Evolutionary conservation across 2,888 invertebrate genomes (phyloP).

Genomic region (Dysmachus trigonus): DNA sequence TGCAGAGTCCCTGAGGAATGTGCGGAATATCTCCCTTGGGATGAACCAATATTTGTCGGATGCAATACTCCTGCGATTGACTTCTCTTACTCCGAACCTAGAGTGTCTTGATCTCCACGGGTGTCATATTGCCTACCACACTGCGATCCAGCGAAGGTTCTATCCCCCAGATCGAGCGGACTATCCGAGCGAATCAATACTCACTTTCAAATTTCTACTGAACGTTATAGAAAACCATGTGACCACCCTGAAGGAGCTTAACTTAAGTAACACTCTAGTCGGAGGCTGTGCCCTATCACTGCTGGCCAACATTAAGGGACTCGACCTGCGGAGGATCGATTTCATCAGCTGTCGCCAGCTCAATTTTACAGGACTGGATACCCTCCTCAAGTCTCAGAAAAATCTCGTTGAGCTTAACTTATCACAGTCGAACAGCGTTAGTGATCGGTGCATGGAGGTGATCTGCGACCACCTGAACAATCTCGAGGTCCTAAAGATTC

Average conservation of each 20-base stretch:
- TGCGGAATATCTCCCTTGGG: conserved; percentile 70
- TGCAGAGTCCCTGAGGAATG: conserved; percentile 55
- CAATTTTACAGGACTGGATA: conserved; percentile 55
- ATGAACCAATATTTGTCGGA: conserved; percentile 79
- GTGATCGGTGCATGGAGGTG: conserved; percentile 70
- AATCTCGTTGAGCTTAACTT: conserved; percentile 70
- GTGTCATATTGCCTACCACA: conserved; percentile 77
- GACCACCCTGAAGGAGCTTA: conserved; percentile 68
- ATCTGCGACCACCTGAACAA: conserved; percentile 70
- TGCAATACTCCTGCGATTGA: conserved; percentile 75
- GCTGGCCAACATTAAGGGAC: conserved; percentile 67
- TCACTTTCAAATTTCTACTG: conserved; percentile 75
- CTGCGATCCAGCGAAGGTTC: conserved; percentile 73
- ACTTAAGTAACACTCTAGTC: conserved; percentile 75
- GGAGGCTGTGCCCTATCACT: conserved; percentile 70
- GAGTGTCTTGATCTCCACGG: conserved; percentile 72
- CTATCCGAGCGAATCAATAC: conserved; percentile 72
- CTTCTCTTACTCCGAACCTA: conserved; percentile 69
- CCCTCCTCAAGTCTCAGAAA: conserved; percentile 1
- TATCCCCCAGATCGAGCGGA: conserved; percentile 67
- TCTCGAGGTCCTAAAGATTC: conserved; percentile 70
- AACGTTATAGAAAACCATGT: conserved; percentile 69
- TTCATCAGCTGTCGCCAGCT: conserved; percentile 59
- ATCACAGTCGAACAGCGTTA: conserved; percentile 72
- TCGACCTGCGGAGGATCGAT: conserved; percentile 55